Percentiles rank a stretch among this genome's conserved stretches.
Evolutionary conservation across 2,888 invertebrate species (phyloP).

Genomic region (Dioctria rufipes): DNA sequence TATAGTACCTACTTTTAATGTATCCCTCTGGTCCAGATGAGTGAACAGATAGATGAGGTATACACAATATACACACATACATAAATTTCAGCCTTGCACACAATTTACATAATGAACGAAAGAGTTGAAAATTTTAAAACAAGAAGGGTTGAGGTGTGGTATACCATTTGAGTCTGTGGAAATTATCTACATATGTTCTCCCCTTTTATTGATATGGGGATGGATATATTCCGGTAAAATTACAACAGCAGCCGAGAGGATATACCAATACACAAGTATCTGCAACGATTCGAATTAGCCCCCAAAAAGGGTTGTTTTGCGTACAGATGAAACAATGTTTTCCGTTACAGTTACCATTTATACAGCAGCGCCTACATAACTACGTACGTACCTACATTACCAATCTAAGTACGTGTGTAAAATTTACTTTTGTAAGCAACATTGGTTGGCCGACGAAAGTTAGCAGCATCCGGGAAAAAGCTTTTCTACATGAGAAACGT

Average conservation of each 20-base stretch:
- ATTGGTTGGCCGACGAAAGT: too few species aligned
- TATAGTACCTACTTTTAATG: conserved; percentile 15
- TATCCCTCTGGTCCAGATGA: conserved; percentile 55
- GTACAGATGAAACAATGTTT: conserved; percentile 48
- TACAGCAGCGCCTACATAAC: neutral
- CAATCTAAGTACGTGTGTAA: too few species aligned
- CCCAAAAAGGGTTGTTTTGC: conserved; percentile 49
- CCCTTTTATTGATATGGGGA: conserved; percentile 53
- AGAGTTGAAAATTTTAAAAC: conserved; percentile 59
- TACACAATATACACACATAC: conserved; percentile 39
- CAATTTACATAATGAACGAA: conserved; percentile 59
- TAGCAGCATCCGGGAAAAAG: conserved; percentile 12
- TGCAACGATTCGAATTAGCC: conserved; percentile 37
- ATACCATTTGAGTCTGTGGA: conserved; percentile 58
- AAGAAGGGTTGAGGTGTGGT: conserved; percentile 58
- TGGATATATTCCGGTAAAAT: neutral
- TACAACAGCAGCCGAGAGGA: neutral
- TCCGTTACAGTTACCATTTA: conserved; percentile 37
- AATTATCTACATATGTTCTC: conserved; percentile 60
- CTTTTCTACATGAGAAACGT: conserved; percentile 21
- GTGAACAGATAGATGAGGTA: conserved; percentile 48
- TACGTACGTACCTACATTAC: too few species aligned
- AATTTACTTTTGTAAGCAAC: too few species aligned
- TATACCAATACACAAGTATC: conserved; percentile 40
- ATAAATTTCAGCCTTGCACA: neutral